Conservation (phyloP, 2,888 invertebrate genomes). For the Phengaris arion region DNA sequence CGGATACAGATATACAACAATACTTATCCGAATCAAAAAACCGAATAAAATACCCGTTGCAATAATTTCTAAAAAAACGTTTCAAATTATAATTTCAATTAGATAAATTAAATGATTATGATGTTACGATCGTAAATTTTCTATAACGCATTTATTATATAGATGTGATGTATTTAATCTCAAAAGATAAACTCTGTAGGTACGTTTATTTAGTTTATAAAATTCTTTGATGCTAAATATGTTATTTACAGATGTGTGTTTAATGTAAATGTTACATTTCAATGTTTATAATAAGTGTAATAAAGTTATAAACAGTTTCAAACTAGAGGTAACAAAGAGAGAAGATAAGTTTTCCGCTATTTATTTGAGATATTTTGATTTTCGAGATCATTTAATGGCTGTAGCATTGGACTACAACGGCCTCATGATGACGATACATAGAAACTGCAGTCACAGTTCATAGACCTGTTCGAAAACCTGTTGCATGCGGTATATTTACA, state of each 20-base stretch:
- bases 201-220: constrained; percentile 19
- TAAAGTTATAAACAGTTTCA: too few species aligned
- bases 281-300: constrained; percentile 2
- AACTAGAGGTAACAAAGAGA: too few species aligned
- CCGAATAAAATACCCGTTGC: too few species aligned
- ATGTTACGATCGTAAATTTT: too few species aligned
- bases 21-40: too few species aligned
- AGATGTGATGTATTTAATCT: constrained; percentile 32
- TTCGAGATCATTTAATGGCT: too few species aligned
- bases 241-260: constrained; percentile 35
- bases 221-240: constrained; percentile 35
- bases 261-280: constrained; percentile 33
- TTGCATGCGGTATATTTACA: constrained; percentile 16
- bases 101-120: too few species aligned
- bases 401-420: neutral
- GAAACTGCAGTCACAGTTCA: constrained; percentile 14
- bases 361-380: too few species aligned
- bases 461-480: constrained; percentile 18
- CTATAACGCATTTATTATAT: neutral
- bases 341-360: too few species aligned
- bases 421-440: neutral
- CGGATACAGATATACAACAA: too few species aligned
- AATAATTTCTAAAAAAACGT: too few species aligned
- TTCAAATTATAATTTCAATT: too few species aligned
- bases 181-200: constrained; percentile 27